Evolutionary conservation across 2,113 vertebrate genomes (phyloP), one percentile per base, ranked within the genome.

Genomic region (Oryzias melastigma): DNA sequence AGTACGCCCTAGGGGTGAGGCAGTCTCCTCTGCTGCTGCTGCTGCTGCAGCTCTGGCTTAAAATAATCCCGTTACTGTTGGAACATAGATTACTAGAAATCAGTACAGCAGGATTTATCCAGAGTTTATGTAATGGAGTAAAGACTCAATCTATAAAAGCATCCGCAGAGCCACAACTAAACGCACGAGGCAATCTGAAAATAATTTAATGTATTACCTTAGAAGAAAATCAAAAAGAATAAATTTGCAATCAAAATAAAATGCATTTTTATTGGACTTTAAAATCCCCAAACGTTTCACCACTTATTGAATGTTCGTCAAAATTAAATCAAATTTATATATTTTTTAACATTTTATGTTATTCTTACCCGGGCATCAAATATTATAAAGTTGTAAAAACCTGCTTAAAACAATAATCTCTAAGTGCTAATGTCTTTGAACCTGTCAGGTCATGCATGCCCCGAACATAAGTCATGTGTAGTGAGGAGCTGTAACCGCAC

Each of bases 31-130:
- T 46, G 24, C 81, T 68, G 22, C 22, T 22, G 22, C 22, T 22
- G 22, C 27, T 54, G 4, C 58, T 51, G 63, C 35, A 80, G 72
- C 60, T 75, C 48, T 42, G 71, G 78, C 71, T 81, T 77, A 69
- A 65, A 85, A 83, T 87, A 80, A 88, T 83, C 85, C 81, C 72
- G 84, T 89, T 84, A 85, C 71, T 50, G 52, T 42, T 60, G 68
- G 78, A 66, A 80, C 72, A 25, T 35, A 76, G 65, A 87, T 86
- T 79, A 85, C 79, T 81, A 81, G 73, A 64, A 68, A 58, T 74
- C 51, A 16, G 80, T 81, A 76, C 63, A 72, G 68, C 59, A 20
- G 52, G 61, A 82, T 13, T 78, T 68, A 80, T 68, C 75, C 72
- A 76, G 75, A 85, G 8, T 82, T 78, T 77, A 75, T 86, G 78